A percentile compares a stretch with the other conserved stretches of the same genome.
phyloP scores from a whole-genome alignment of 1,140 invertebrate genomes.

The Campoletis sonorensis region DNA sequence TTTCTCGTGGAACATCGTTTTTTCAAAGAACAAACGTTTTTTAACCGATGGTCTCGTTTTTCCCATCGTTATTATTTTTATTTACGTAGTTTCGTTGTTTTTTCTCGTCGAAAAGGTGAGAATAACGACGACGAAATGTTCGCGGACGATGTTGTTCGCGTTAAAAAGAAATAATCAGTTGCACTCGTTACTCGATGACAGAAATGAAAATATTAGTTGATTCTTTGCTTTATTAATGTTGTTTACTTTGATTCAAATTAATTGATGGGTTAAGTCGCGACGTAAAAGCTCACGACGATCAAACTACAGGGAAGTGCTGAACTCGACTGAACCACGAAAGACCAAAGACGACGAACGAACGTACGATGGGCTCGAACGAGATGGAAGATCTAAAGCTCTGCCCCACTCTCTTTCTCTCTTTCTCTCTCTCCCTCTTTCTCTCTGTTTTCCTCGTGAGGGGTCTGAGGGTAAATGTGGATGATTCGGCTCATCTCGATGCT shows the following conservation, averaged over 20 bases:
- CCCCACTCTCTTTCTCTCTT: background rate
- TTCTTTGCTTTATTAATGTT: too few relatives aligned
- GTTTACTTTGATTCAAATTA: background rate
- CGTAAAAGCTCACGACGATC: background rate
- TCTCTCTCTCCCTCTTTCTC: background rate
- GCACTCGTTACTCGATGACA: background rate
- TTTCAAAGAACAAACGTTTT: slow-evolving; percentile 58
- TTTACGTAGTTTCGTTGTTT: slow-evolving; percentile 25
- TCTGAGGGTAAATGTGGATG: background rate
- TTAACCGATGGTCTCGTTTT: slow-evolving; percentile 53
- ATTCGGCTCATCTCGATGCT: slow-evolving; percentile 1
- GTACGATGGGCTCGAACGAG: slow-evolving; percentile 21
- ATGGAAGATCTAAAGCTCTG: background rate
- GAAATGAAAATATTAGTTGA: background rate
- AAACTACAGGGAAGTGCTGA: slow-evolving; percentile 7
- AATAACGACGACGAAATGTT: too few relatives aligned
- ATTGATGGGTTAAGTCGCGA: background rate
- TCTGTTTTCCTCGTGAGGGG: background rate
- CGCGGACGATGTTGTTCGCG: too few relatives aligned
- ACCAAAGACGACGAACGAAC: background rate
- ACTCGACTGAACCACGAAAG: slow-evolving; percentile 24
- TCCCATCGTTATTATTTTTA: slow-evolving; percentile 58
- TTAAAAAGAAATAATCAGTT: too few relatives aligned
- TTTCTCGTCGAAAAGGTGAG: too few relatives aligned
- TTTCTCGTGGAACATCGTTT: slow-evolving; percentile 56